phyloP scores from a whole-genome alignment of 2,113 vertebrate genomes.

The Hemibagrus wyckioides region DNA sequence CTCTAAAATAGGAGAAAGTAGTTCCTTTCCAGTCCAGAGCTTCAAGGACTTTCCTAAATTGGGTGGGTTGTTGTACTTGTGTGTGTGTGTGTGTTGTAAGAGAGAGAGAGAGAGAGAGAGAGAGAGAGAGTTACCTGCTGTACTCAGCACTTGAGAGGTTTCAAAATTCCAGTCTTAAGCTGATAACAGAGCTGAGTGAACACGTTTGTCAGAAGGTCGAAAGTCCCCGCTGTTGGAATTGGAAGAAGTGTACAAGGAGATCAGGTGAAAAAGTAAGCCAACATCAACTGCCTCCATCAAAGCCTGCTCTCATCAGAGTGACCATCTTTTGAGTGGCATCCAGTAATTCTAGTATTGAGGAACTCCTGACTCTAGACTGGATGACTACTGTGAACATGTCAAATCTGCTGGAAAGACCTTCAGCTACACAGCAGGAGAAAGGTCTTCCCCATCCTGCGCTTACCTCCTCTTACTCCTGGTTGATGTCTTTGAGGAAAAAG shows the following conservation, averaged over 20 bases:
- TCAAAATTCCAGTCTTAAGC: conserved; percentile 55
- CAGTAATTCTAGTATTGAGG: conserved; percentile 36
- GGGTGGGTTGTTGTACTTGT: conserved; percentile 66
- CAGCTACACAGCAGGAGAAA: conserved; percentile 15
- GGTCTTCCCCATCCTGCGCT: neutral
- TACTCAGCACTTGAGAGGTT: conserved; percentile 55
- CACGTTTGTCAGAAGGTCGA: conserved; percentile 52
- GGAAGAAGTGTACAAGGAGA: conserved; percentile 56
- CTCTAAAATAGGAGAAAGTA: conserved; percentile 63
- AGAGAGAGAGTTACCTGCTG: conserved; percentile 47
- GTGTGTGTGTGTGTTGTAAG: conserved; percentile 50
- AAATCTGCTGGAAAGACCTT: neutral
- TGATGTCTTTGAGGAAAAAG: conserved; percentile 4
- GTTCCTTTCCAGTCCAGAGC: conserved; percentile 64
- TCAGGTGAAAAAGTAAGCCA: conserved; percentile 50
- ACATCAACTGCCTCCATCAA: conserved; percentile 46
- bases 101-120: conserved; percentile 29
- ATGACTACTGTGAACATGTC: neutral
- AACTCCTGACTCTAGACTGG: neutral
- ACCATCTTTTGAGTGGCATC: conserved; percentile 40
- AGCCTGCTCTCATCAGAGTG: conserved; percentile 49
- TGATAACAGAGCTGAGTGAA: conserved; percentile 57
- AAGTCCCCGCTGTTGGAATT: conserved; percentile 58
- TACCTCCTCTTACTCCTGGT: neutral
- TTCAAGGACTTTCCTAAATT: conserved; percentile 72